A percentile compares a stretch with the other conserved stretches of the same genome.
These are phyloP conservation scores for Heliocidaris tuberculata DNA, from an alignment of 35 echinoderm and acorn worm genomes.

Conservation along the genomic window DNA sequence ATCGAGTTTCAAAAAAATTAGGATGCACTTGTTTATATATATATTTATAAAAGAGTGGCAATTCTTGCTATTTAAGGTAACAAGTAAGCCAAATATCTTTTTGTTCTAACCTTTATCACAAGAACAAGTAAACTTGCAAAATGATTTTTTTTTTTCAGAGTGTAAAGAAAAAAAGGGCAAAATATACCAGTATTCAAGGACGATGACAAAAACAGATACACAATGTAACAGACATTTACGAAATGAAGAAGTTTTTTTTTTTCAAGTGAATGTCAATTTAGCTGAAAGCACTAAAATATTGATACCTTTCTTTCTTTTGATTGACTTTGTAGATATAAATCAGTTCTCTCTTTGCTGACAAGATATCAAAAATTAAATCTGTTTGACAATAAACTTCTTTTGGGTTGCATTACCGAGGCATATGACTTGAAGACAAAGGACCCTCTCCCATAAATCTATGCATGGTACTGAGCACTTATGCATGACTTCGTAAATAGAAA, in stretches of 20 bases:
- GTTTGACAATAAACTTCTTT: background rate
- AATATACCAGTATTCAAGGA: too few relatives aligned
- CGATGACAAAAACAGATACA: too few relatives aligned
- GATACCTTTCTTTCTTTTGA: background rate
- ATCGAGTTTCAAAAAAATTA: too few relatives aligned
- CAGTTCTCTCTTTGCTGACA: background rate
- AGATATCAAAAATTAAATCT: background rate
- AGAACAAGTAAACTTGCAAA: too few relatives aligned
- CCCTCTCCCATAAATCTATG: background rate
- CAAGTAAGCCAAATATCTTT: too few relatives aligned
- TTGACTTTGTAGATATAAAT: background rate
- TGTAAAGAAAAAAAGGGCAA: too few relatives aligned
- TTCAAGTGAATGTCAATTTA: background rate
- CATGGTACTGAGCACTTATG: background rate
- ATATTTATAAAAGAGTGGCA: too few relatives aligned
- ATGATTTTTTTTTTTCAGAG: too few relatives aligned
- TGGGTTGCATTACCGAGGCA: background rate
- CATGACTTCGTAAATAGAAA: background rate
- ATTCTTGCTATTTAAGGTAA: too few relatives aligned
- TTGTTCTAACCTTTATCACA: too few relatives aligned
- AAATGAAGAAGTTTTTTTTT: background rate
- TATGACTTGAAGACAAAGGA: background rate
- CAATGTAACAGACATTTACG: too few relatives aligned
- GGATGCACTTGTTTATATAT: too few relatives aligned
- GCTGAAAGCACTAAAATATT: background rate